Evolutionary conservation across 2,888 invertebrate species (phyloP).

Genomic region (Rhagonycha lutea): DNA sequence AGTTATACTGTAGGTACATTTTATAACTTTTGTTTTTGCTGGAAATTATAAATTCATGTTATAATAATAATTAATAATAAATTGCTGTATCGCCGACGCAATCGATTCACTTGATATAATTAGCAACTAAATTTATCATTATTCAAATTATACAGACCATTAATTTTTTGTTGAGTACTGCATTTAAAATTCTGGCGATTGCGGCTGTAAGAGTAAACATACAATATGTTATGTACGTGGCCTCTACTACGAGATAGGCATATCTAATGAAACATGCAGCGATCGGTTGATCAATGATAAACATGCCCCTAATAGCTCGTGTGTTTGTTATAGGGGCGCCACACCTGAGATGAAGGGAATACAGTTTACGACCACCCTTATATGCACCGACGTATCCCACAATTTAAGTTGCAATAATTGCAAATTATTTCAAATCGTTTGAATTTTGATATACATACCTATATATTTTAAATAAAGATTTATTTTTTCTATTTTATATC

Average conservation of each 20-base stretch:
- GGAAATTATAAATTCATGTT: too few species aligned
- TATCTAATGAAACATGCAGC: conserved; percentile 31
- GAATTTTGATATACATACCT: neutral
- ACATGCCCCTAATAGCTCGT: conserved; percentile 31
- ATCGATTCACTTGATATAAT: neutral
- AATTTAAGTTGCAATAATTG: conserved; percentile 5
- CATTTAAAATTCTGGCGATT: neutral
- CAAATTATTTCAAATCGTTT: neutral
- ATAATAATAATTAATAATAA: neutral
- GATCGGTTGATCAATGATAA: conserved; percentile 32
- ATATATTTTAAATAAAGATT: neutral
- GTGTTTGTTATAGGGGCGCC: conserved; percentile 28
- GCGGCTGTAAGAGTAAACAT: conserved; percentile 17
- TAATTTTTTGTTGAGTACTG: neutral
- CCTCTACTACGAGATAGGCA: conserved; percentile 18
- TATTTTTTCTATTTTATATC: neutral
- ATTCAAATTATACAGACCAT: neutral
- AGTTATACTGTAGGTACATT: too few species aligned
- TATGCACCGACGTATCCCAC: conserved; percentile 9
- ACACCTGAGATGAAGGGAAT: conserved; percentile 27
- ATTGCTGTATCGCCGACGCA: neutral
- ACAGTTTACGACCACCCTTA: conserved; percentile 9
- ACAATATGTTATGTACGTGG: conserved; percentile 8
- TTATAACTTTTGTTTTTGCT: too few species aligned
- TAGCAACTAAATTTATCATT: neutral